These are phyloP conservation scores for Steinernema feltiae DNA, from an alignment of 1,140 invertebrate species.

Conservation along the genomic window DNA sequence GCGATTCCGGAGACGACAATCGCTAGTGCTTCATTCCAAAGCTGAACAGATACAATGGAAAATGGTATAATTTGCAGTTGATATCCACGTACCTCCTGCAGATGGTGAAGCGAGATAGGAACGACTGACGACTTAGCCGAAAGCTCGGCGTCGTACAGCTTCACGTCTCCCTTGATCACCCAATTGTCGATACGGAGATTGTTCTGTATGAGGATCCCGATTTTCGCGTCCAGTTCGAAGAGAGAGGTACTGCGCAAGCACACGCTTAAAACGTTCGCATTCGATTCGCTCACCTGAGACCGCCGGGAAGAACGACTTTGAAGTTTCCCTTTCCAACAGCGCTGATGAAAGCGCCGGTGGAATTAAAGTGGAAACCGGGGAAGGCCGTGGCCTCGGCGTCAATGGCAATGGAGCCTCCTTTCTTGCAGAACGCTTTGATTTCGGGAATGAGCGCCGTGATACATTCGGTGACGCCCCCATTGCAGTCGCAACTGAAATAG, in stretches of 20 bases:
- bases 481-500: neutral
- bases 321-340: neutral
- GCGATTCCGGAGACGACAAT: neutral
- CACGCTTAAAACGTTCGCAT: neutral
- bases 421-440: neutral
- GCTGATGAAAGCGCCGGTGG: neutral
- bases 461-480: neutral
- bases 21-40: neutral
- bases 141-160: neutral
- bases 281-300: neutral
- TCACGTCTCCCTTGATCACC: slow-evolving; percentile 2
- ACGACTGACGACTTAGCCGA: neutral
- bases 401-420: neutral
- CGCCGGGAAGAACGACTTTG: neutral
- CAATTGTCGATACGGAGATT: neutral
- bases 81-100: neutral
- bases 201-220: neutral
- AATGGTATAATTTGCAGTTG: neutral
- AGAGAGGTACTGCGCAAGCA: neutral
- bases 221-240: neutral
- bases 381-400: neutral
- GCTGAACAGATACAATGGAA: neutral
- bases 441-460: neutral
- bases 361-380: slow-evolving; percentile 4
- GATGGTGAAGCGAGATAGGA: neutral